A percentile compares a stretch with the other conserved stretches of the same genome.
phyloP scores from a whole-genome alignment of 1,140 invertebrate genomes.

The Monochamus saltuarius region DNA sequence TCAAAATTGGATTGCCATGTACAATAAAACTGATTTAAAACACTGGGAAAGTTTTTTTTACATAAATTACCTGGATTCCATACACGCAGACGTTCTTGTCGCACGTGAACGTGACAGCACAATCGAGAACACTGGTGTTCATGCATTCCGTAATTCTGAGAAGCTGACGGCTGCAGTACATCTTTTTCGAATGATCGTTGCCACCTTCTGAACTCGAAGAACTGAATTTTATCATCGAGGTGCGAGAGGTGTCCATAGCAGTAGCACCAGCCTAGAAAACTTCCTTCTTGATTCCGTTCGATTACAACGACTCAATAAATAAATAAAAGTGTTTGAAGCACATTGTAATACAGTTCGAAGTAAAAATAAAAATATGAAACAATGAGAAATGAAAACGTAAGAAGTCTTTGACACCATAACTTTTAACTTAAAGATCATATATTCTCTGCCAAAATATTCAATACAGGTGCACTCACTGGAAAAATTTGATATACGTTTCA shows the following conservation, averaged over 20 bases:
- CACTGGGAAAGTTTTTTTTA: too few relatives aligned
- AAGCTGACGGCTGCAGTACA: constrained; percentile 66
- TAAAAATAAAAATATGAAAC: too few relatives aligned
- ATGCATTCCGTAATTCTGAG: constrained; percentile 65
- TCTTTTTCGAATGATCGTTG: constrained; percentile 52
- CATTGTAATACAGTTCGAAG: too few relatives aligned
- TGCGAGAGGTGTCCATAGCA: constrained; percentile 48
- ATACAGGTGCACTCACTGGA: too few relatives aligned
- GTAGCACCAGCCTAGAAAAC: constrained; percentile 34
- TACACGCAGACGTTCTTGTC: constrained; percentile 76
- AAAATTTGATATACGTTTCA: too few relatives aligned
- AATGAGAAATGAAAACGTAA: too few relatives aligned
- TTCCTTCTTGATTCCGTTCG: too few relatives aligned
- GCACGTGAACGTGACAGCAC: constrained; percentile 73
- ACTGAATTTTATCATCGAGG: constrained; percentile 44
- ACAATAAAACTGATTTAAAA: neutral
- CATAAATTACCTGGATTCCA: constrained; percentile 65
- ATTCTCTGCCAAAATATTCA: too few relatives aligned
- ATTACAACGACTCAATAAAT: too few relatives aligned
- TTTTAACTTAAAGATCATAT: too few relatives aligned
- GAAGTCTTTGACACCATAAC: too few relatives aligned
- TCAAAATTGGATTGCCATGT: neutral
- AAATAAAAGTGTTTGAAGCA: too few relatives aligned
- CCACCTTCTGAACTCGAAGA: constrained; percentile 28
- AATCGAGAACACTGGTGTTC: constrained; percentile 72